Evolutionary conservation across 2,888 invertebrate species (phyloP), one percentile per base, ranked within the genome.

Genomic region (Lasioglossum zephyrum): DNA sequence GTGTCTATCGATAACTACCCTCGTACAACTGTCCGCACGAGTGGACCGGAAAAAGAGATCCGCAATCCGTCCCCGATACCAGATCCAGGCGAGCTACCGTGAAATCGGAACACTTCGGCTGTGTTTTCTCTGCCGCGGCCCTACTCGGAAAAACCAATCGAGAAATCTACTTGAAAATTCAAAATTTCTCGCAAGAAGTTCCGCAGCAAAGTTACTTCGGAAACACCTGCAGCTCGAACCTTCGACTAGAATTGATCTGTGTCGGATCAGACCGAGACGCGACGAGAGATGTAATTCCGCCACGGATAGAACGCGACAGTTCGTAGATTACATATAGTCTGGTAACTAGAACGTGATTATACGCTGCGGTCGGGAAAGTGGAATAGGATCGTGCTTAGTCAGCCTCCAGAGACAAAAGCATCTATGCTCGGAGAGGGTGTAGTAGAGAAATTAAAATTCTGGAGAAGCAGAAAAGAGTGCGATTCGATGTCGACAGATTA

Each of bases 21-120:
- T 44, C 76, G 66, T 36, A 69, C 69, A 16, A 31, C 44, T 13
- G 75, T 78, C 75, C 86, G 86, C 86, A 86, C 86, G 86, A 85
- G 47, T 73, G 81, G 39, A 44, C 73, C 36, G 36, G 73, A 22
- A 85, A 73, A 77, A 81, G 80, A 39, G 73, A 49, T 49, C 63
- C 73, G 63, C 26, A 8, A 44, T 49, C 36, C 36, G 47, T 18
- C 44, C 11, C 4, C 41, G 47, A 74, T 57, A 47, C 13, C 31
- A 31, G 16, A 53, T 53, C 22, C 53, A 22, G 39, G 41, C 47
- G 66, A 77, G 31, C 44, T 47, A 26, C 53, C 41, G 49, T n/a
- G 66, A 69, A 47, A 83, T 66, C 77, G 69, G 47, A 39, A 31
- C 73, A 41, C 73, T 41, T 53, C 39, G 39, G 9, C 4, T 18